Evolutionary conservation across 2,888 invertebrate species (phyloP), one percentile per base, ranked within the genome.

Genomic region (Mamestra brassicae): DNA sequence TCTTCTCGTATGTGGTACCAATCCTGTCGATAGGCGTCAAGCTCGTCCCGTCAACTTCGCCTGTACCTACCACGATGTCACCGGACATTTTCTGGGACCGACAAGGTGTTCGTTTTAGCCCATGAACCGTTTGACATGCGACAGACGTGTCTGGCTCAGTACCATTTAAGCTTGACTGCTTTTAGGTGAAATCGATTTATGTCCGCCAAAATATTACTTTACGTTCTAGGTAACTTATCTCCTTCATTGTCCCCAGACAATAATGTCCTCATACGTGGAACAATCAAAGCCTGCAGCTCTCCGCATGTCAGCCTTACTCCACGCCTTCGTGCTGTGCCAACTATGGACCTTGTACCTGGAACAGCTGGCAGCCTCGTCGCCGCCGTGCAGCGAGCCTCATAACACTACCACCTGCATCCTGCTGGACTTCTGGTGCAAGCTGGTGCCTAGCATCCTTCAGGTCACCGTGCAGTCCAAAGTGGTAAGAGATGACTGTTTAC

Each of bases 321-420:
- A 99, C 95, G 99, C 99, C 5, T 99, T 99, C 94, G 98, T 99
- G 78, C 97, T 99, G 66, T 99, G 99, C 92, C 99, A 99, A 97
- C 97, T 99, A 81, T 99, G 99, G 99, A 99, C 99, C 0, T 98
- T 99, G 87, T 99, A 99, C 96, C 97, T 99, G 92, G 99, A 99
- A 94, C 98, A 98, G 93, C 97, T 98, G 89, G 98, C 98, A 2
- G 97, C 97, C 64, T 97, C 96, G 61, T 97, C 97, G 90, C 95
- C 97, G 85, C 98, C 97, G 84, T 97, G 97, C 91, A 97, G 97
- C 55, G 98, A 98, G 90, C 97, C 97, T 17, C 98, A 98, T 89
- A 97, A 98, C 89, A 96, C 97, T 17, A 98, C 98, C 1, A 97
- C 98, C 95, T 98, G 98, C 84, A 98, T 99, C 84, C 97, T 99